phyloP scores from a whole-genome alignment of 2,113 vertebrate genomes.

The Acanthisitta chloris region DNA sequence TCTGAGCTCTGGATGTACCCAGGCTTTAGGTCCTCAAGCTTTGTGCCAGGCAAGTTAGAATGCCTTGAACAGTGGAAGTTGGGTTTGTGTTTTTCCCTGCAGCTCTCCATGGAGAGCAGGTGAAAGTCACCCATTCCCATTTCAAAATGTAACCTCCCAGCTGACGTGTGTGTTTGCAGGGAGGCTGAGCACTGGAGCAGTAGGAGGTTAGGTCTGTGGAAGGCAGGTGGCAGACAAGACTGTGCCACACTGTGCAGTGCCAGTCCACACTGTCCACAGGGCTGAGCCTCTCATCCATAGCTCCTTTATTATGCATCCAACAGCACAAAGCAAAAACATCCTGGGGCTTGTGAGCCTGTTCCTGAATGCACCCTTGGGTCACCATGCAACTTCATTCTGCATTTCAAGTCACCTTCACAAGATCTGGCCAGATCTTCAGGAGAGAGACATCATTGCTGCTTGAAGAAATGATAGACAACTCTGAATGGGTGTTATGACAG shows the following conservation, averaged over 20 bases:
- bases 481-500: background rate
- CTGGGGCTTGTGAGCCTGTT: background rate
- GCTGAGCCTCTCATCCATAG: background rate
- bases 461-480: background rate
- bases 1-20: background rate
- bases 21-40: background rate
- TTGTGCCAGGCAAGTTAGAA: background rate
- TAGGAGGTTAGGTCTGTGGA: background rate
- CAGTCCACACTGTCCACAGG: background rate
- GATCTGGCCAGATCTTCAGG: background rate
- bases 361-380: background rate
- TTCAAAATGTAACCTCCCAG: background rate
- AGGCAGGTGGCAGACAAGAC: background rate
- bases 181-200: background rate
- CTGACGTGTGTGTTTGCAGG: background rate
- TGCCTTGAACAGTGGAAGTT: background rate
- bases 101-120: background rate
- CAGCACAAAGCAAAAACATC: background rate
- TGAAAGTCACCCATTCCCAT: background rate
- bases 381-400: background rate
- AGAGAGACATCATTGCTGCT: background rate
- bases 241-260: background rate
- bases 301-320: background rate
- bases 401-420: background rate
- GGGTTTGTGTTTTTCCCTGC: background rate